Base-by-base conservation (phyloP, 2,797 vertebrate species). In the Ptychadena robeensis region DNA sequence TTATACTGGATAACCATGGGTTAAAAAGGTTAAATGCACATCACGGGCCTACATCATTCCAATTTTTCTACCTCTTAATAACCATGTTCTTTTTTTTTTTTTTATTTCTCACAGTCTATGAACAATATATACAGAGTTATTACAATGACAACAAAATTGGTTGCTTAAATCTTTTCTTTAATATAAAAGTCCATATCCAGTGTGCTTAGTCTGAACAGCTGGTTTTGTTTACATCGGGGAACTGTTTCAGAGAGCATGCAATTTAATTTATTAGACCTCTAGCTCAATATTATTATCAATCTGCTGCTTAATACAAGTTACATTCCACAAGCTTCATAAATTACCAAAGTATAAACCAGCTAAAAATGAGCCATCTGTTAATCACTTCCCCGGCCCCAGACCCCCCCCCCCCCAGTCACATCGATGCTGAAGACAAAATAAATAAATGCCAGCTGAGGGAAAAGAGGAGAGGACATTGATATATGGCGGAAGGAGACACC, bases 241-340 rank as follows among this genome's bases (percentile, higher is more conserved):
- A 89, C 88, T 69, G 81, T 90, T 92, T 91, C 87, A 86, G 87
- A 89, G 86, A 88, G 89, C 86, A 89, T 87, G 91, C 89, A 88
- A 88, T 92, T 92, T 91, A 89, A 92, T 93, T 92, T 91, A 93
- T 91, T 91, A 91, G 90, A 88, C 81, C 88, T 86, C 74, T 85
- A 90, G 88, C 89, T 91, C 90, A 90, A 90, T 91, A 91, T 89
- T 90, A 90, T 91, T n/a, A n/a, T 91, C 91, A 89, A 89, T 91
- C 88, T 89, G 89, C 90, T 92, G 89, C 90, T 92, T 92, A 92
- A 92, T 90, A 91, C 87, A 89, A 91, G 89, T 86, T 90, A 91
- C 90, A 91, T 91, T 92, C 91, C 87, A 86, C 82, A 88, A 90
- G 89, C 90, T 91, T 92, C 90, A 93, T 93, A 93, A 93, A 92